Conservation (phyloP, 92 coral and sea anemone species). For the Palythoa heliodiscus region DNA sequence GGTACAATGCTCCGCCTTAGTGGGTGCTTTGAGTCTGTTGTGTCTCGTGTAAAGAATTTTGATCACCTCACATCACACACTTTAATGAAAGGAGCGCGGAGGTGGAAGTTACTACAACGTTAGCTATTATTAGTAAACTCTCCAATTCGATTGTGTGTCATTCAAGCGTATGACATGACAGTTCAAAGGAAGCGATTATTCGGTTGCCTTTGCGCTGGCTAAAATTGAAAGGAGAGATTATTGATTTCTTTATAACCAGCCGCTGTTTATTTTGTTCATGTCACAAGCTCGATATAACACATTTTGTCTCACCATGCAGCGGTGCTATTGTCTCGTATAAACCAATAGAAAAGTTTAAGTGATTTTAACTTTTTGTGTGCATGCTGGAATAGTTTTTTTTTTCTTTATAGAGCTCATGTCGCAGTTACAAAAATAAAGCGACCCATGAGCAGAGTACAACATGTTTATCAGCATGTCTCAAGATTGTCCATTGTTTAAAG, state of each 20-base stretch:
- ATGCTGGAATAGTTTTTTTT: slow-evolving; percentile 28
- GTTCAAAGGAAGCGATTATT: slow-evolving; percentile 81
- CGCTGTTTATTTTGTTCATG: slow-evolving; percentile 70
- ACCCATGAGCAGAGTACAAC: slow-evolving; percentile 12
- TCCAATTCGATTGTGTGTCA: slow-evolving; percentile 75
- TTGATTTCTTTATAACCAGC: slow-evolving; percentile 52
- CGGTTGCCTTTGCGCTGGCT: slow-evolving; percentile 79
- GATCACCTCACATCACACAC: slow-evolving; percentile 65
- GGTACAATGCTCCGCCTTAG: slow-evolving; percentile 93
- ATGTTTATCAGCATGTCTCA: slow-evolving; percentile 6
- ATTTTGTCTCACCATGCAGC: slow-evolving; percentile 23
- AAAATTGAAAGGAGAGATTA: slow-evolving; percentile 59
- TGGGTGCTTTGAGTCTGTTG: slow-evolving; percentile 90
- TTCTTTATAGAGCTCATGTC: slow-evolving; percentile 15
- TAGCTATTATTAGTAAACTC: slow-evolving; percentile 72
- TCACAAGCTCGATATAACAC: slow-evolving; percentile 41
- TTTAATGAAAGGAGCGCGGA: slow-evolving; percentile 86
- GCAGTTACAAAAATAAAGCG: slow-evolving; percentile 25
- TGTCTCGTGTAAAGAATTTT: slow-evolving; percentile 85
- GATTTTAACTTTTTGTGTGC: slow-evolving; percentile 34
- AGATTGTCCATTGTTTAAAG: slow-evolving; percentile 19
- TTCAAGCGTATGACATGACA: slow-evolving; percentile 88
- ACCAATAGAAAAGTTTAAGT: slow-evolving; percentile 46
- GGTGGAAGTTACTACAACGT: slow-evolving; percentile 64
- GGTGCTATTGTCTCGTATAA: slow-evolving; percentile 35